phyloP scores from a whole-genome alignment of 2,888 invertebrate species.

The Blastobasis adustella region DNA sequence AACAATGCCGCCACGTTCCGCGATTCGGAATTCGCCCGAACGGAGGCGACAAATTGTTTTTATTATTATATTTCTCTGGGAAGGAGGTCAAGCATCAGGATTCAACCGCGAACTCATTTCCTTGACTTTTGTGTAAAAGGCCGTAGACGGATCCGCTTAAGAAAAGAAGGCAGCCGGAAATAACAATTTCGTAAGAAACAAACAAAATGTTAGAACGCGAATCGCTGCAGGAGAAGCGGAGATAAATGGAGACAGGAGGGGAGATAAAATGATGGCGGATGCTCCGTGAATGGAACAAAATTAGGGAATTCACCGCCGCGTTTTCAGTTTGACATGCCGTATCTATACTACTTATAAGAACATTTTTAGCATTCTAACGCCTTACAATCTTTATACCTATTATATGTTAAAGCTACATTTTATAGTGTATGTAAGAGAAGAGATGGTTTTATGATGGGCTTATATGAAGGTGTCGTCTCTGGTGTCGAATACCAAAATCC shows the following conservation, averaged over 20 bases:
- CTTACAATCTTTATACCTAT: no score
- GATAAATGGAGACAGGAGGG: conserved; percentile 68
- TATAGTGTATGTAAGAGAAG: no score
- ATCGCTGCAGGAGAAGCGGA: conserved; percentile 55
- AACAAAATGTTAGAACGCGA: conserved; percentile 66
- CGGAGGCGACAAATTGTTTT: conserved; percentile 29
- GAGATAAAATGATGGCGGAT: conserved; percentile 73
- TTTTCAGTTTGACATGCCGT: no score
- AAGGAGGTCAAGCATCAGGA: conserved; percentile 56
- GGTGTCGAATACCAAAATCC: no score
- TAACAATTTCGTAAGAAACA: conserved; percentile 71
- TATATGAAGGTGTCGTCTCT: no score
- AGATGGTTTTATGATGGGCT: no score
- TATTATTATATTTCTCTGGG: conserved; percentile 41
- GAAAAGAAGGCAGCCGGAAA: conserved; percentile 67
- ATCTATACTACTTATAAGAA: no score
- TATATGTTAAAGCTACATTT: no score
- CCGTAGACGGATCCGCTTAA: conserved; percentile 61
- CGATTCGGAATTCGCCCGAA: not conserved
- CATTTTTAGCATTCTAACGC: no score
- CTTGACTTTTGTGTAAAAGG: conserved; percentile 52
- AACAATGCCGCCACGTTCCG: no score
- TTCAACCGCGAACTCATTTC: conserved; percentile 58
- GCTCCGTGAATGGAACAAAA: conserved; percentile 64
- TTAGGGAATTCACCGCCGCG: conserved; percentile 61